Percentiles rank a stretch among this genome's conserved stretches.
Conservation (phyloP, 2,888 invertebrate genomes). For the Macrophya annulata region DNA sequence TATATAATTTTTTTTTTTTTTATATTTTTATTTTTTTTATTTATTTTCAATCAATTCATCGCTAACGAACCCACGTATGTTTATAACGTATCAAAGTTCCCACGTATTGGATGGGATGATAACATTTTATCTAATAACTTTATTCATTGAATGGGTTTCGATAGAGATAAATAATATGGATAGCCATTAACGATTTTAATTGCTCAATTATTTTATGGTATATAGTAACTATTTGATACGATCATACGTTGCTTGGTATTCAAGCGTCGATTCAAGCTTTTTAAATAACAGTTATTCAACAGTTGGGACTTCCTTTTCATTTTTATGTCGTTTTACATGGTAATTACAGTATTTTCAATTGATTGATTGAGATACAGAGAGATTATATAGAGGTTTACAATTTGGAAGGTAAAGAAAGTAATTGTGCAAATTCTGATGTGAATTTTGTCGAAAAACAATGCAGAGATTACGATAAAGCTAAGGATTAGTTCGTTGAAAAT, state of each 20-base stretch:
- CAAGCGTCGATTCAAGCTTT: not conserved
- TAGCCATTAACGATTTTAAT: not conserved
- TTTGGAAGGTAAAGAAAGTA: not conserved
- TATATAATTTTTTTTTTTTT: not conserved
- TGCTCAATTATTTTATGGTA: not conserved
- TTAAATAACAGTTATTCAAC: not conserved
- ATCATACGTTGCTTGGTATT: not conserved
- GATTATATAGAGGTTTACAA: not conserved
- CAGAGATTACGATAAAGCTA: not conserved
- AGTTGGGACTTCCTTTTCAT: not conserved
- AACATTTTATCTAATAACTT: not conserved
- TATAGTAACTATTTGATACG: not conserved
- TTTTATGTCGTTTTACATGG: not conserved
- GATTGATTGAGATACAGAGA: not conserved
- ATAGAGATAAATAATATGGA: not conserved
- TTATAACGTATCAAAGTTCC: not conserved
- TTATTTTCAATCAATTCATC: not conserved
- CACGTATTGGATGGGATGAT: not conserved
- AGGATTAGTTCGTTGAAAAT: not conserved
- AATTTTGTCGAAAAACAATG: not conserved
- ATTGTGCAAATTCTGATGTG: not conserved
- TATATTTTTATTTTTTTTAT: no score
- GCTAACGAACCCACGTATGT: not conserved
- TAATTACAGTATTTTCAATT: not conserved
- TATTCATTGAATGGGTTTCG: not conserved